phyloP scores from a whole-genome alignment of 2,797 vertebrate species.

The Rhynchotus rufescens region DNA sequence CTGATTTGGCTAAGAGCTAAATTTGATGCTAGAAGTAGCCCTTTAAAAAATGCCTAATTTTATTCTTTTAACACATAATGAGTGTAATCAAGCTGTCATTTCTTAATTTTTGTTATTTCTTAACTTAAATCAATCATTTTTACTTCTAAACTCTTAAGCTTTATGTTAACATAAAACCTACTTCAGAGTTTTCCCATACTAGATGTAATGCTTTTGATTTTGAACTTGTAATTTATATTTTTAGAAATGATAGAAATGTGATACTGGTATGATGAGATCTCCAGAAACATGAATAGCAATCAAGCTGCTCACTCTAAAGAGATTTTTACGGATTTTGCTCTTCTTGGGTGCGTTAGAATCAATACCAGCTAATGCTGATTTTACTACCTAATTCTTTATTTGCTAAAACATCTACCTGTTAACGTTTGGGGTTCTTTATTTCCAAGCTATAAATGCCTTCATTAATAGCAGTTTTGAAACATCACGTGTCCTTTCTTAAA shows the following conservation, averaged over 20 bases:
- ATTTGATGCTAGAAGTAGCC: background rate
- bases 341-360: background rate
- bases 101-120: slow-evolving; percentile 34
- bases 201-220: background rate
- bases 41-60: slow-evolving; percentile 1
- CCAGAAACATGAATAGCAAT: background rate
- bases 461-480: background rate
- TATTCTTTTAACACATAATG: background rate
- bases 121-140: background rate
- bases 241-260: background rate
- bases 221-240: background rate
- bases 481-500: background rate
- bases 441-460: background rate
- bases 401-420: background rate
- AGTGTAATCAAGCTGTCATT: slow-evolving; percentile 16
- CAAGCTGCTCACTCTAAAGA: background rate
- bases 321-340: background rate
- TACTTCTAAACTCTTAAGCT: background rate
- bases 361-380: background rate
- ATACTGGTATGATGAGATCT: background rate
- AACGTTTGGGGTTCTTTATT: background rate
- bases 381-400: background rate
- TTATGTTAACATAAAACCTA: background rate
- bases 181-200: background rate
- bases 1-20: slow-evolving; percentile 24